Evolutionary conservation across 37 sponge, comb jelly and placozoan genomes (phyloP), one percentile per base, ranked within the genome.

Genomic region (Chondrosia reniformis): DNA sequence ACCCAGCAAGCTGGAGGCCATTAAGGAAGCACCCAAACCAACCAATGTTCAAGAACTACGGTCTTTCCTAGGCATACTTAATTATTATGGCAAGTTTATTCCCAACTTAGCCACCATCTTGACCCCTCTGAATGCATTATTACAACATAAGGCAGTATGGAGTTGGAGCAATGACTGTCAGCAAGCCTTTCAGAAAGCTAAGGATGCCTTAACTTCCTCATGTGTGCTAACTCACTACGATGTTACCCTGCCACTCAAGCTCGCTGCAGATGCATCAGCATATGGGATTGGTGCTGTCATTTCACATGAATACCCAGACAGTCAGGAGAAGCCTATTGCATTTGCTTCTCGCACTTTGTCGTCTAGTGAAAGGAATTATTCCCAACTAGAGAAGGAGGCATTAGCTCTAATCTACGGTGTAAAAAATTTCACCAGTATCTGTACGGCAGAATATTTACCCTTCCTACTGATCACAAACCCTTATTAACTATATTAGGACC

Each of bases 51-150:
- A 8, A 5, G 39, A 67, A 30, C 19, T 67, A 30, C 6, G 71
- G 30, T 67, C 71, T 21, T 59, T 59, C 61, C n/a, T 59, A 30
- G 61, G 61, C 22, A 25, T 59, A 30, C 61, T 59, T 19, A 59
- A 67, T n/a, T 67, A 67, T 30, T 40, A 67, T 67, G 71, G 71
- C 22, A 67, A 67, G 34, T 67, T 67, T 30, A 67, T 67, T 5
- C 30, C 6, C 30, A 59, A 59, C 61, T 30, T 59, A 30, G 9
- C 71, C 8, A 40, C 71, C 8, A 36, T 67, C 30, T 22, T 67
- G 4, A 36, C 30, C 43, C 71, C 71, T 40, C 12, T 67, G 37
- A 40, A 67, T 28, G 12, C 6, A 10, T 39, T 67, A 40, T 30
- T 39, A 30, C 30, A 28, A 40, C 8, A 36, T 30, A 30, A 67